A percentile compares a stretch with the other conserved stretches of the same genome.
phyloP scores from a whole-genome alignment of 2,113 vertebrate genomes.

The Leptobrachium ailaonicum region DNA sequence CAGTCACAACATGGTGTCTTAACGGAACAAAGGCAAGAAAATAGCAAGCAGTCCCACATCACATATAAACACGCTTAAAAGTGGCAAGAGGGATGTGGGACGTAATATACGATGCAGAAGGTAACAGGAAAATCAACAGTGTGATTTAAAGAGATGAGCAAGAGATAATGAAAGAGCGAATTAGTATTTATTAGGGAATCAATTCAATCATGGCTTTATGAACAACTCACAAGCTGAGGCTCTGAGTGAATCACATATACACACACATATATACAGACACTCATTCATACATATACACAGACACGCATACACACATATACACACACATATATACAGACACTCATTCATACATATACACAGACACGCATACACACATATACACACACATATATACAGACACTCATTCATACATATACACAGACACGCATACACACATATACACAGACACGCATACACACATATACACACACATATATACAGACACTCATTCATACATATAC shows the following conservation, averaged over 20 bases:
- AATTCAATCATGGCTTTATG: constrained; percentile 11
- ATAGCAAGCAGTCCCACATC: not conserved
- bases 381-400: too few relatives aligned
- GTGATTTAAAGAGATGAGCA: constrained; percentile 1
- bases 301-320: too few relatives aligned
- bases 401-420: too few relatives aligned
- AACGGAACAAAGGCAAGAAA: not conserved
- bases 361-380: too few relatives aligned
- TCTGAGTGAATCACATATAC: constrained; percentile 1
- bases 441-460: too few relatives aligned
- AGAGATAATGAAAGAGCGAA: constrained; percentile 3
- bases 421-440: too few relatives aligned
- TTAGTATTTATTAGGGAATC: constrained; percentile 6
- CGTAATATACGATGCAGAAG: not conserved
- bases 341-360: too few relatives aligned
- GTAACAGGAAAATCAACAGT: constrained; percentile 1
- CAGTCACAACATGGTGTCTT: not conserved
- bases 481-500: too few relatives aligned
- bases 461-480: too few relatives aligned
- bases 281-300: too few relatives aligned
- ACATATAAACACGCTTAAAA: not conserved
- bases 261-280: too few relatives aligned
- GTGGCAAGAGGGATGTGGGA: not conserved
- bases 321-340: too few relatives aligned
- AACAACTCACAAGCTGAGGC: not conserved